Base-by-base conservation (phyloP, 2,888 invertebrate genomes). In the Agrilus mali region DNA sequence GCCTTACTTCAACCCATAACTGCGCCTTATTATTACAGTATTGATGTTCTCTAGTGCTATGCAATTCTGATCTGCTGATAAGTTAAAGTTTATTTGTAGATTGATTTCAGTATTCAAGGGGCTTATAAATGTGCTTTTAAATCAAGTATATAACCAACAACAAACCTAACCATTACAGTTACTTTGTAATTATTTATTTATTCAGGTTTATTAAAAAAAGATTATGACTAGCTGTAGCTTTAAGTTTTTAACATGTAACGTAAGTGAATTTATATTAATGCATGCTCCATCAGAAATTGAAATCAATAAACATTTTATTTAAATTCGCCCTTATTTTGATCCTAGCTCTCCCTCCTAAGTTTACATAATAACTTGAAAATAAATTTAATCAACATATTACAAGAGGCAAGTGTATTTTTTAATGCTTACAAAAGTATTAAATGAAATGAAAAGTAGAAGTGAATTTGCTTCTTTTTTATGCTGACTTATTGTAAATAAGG, bases 81-180 rank as follows among this genome's bases (percentile, higher is more conserved):
- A 56, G 55, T 53, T 53, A 56, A 56, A 52, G 53, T 55, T 38
- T 55, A 45, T 56, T 54, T 60, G 63, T 63, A 60, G 58, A 64
- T 65, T 65, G 65, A 65, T 65, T 65, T 64, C 65, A 64, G 56
- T 60, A 63, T 65, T 65, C 61, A 55, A 53, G 57, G 55, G 59
- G 52, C 47, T 43, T 42, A 43, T 42, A 41, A 37, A 40, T 44
- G 42, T 33, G 41, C 31, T 20, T 42, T 43, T 36, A 41, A 33
- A 8, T 10, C 38, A 34, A 43, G 40, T 43, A 38, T 27, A 42
- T 33, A 44, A 38, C 39, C 43, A 15, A 45, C 41, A 42, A 41
- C 38, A 45, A 39, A 33, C 34, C 32, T 37, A 32, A 35, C 33
- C 14, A 14, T 27, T 32, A 33, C 17, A n/a, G 17, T 14, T 14